Evolutionary conservation across 2,888 invertebrate genomes (phyloP).

Genomic region (Agrotis clavis): DNA sequence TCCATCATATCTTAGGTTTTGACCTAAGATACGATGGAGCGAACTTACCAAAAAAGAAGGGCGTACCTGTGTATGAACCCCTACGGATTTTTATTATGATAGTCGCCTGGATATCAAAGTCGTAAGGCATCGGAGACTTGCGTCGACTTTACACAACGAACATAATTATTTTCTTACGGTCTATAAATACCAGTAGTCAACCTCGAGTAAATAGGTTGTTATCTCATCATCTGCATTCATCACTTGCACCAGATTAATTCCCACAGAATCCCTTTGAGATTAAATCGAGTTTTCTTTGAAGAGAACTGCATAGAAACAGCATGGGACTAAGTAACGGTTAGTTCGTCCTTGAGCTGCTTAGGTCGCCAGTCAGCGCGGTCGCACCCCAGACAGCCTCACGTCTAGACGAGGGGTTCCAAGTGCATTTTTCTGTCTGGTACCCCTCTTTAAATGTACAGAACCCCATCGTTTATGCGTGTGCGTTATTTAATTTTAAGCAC

Average conservation of each 20-base stretch:
- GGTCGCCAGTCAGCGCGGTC: slow-evolving; percentile 73
- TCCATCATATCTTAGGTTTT: no score
- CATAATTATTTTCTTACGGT: no score
- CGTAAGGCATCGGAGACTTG: no score
- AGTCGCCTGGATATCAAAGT: no score
- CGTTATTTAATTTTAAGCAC: slow-evolving; percentile 84
- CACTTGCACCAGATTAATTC: neutral
- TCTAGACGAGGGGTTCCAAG: slow-evolving; percentile 90
- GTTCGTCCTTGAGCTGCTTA: slow-evolving; percentile 73
- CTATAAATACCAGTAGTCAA: neutral
- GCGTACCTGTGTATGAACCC: no score
- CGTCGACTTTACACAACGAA: no score
- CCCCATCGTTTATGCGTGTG: slow-evolving; percentile 83
- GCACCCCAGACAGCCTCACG: slow-evolving; percentile 80
- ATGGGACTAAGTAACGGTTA: neutral
- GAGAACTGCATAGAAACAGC: neutral
- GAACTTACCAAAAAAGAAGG: no score
- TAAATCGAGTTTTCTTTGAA: slow-evolving; percentile 16
- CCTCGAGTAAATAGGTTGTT: slow-evolving; percentile 2
- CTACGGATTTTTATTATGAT: no score
- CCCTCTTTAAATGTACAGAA: slow-evolving; percentile 79
- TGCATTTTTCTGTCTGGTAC: slow-evolving; percentile 90
- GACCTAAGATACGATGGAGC: no score
- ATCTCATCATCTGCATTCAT: neutral
- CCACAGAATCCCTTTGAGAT: neutral